These are phyloP conservation scores for Orthonychiurus folsomi DNA, from an alignment of 2,888 invertebrate species.

Conservation along the genomic window DNA sequence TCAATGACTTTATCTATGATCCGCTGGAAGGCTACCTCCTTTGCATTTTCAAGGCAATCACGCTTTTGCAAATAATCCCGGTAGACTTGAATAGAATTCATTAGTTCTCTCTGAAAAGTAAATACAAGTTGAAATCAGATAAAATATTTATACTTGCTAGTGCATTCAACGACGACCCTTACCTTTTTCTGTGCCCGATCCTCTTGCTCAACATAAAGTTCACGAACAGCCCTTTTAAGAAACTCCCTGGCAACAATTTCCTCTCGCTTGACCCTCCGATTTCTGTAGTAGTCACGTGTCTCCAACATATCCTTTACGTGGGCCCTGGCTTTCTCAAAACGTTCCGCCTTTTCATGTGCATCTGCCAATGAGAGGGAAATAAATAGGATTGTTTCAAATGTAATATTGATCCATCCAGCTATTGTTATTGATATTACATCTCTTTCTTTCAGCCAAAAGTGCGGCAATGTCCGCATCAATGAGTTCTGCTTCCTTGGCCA, in stretches of 20 bases:
- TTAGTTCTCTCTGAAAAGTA: constrained; percentile 15
- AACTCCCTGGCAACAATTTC: constrained; percentile 35
- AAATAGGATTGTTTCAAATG: background rate
- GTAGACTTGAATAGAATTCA: constrained; percentile 34
- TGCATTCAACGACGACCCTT: background rate
- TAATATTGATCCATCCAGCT: background rate
- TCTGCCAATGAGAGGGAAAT: background rate
- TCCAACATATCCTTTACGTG: constrained; percentile 35
- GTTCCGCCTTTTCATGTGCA: constrained; percentile 18
- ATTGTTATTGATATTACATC: constrained; percentile 21
- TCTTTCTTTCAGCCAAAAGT: constrained; percentile 21
- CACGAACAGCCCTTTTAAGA: constrained; percentile 20
- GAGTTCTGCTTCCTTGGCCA: constrained; percentile 23
- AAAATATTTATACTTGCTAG: background rate
- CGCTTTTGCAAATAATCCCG: constrained; percentile 33
- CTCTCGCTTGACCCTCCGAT: constrained; percentile 32
- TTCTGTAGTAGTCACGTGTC: constrained; percentile 32
- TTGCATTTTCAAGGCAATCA: constrained; percentile 27
- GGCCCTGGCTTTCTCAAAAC: constrained; percentile 20
- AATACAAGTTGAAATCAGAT: background rate
- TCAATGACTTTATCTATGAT: constrained; percentile 37
- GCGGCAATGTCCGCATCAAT: constrained; percentile 21
- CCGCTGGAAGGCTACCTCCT: constrained; percentile 30
- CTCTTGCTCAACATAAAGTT: constrained; percentile 16
- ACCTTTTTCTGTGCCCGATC: constrained; percentile 18